These are phyloP conservation scores for Heliconius nattereri DNA, from an alignment of 1,140 invertebrate genomes.

Conservation along the genomic window DNA sequence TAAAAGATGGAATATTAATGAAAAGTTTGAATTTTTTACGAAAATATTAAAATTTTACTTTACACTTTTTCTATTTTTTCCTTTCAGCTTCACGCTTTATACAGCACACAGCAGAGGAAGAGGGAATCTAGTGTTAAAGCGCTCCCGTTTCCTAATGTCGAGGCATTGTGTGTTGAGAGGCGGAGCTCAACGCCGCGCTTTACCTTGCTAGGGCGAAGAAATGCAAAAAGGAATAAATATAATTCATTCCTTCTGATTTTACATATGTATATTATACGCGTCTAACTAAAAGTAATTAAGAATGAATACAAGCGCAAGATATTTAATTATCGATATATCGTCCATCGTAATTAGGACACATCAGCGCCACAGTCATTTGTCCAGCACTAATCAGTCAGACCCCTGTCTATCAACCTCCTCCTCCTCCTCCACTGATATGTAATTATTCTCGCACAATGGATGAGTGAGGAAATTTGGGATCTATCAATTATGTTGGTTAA, in stretches of 20 bases:
- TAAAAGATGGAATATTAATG: neutral
- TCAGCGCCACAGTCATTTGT: constrained; percentile 43
- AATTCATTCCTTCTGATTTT: too few species aligned
- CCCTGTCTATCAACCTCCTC: constrained; percentile 33
- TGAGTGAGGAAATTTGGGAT: constrained; percentile 21
- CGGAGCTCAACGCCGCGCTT: too few species aligned
- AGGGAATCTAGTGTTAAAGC: too few species aligned
- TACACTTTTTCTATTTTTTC: too few species aligned
- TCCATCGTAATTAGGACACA: constrained; percentile 40
- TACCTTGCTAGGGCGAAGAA: neutral
- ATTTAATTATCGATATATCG: constrained; percentile 37
- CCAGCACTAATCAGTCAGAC: constrained; percentile 39
- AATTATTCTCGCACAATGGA: constrained; percentile 38
- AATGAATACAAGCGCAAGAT: constrained; percentile 1
- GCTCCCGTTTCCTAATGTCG: too few species aligned
- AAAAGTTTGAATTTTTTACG: neutral
- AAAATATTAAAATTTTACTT: neutral
- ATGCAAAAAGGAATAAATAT: neutral
- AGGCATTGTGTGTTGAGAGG: too few species aligned
- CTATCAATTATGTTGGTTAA: constrained; percentile 23
- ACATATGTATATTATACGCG: too few species aligned
- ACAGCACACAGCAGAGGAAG: too few species aligned
- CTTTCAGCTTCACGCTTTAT: too few species aligned
- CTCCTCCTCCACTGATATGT: constrained; percentile 30
- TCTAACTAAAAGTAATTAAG: too few species aligned